phyloP scores from a whole-genome alignment of 2,888 invertebrate genomes.

The Choristoneura rosaceana region DNA sequence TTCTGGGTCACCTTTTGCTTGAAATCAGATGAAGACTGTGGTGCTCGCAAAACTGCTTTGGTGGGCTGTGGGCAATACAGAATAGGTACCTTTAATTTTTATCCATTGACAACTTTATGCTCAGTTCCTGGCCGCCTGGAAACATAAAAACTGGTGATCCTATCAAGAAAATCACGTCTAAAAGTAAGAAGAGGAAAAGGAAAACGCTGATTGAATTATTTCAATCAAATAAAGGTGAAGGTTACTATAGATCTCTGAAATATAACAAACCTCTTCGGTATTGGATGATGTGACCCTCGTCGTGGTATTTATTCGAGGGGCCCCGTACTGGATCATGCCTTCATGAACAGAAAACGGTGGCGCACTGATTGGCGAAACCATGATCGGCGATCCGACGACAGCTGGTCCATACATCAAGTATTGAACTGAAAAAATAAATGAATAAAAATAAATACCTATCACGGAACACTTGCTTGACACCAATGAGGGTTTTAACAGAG shows the following conservation, averaged over 20 bases:
- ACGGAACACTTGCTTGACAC: no score
- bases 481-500: no score
- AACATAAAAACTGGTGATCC: no score
- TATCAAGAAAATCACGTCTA: no score
- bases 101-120: no score
- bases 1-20: neutral
- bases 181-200: no score
- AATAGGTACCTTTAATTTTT: neutral
- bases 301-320: slow-evolving; percentile 44
- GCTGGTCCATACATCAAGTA: slow-evolving; percentile 86
- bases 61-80: slow-evolving; percentile 14
- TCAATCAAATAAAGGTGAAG: no score
- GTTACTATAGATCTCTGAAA: neutral
- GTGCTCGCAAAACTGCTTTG: neutral
- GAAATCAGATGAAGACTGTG: neutral
- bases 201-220: no score
- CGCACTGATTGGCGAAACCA: slow-evolving; percentile 84
- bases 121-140: no score
- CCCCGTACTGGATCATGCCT: slow-evolving; percentile 48
- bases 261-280: slow-evolving; percentile 63
- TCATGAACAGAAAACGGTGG: slow-evolving; percentile 56
- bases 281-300: slow-evolving; percentile 55
- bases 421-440: slow-evolving; percentile 79
- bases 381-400: slow-evolving; percentile 79
- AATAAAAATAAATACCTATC: no score